Percentiles rank a stretch among this genome's conserved stretches.
Conservation (phyloP, 2,113 vertebrate species). For the Smithornis capensis region DNA sequence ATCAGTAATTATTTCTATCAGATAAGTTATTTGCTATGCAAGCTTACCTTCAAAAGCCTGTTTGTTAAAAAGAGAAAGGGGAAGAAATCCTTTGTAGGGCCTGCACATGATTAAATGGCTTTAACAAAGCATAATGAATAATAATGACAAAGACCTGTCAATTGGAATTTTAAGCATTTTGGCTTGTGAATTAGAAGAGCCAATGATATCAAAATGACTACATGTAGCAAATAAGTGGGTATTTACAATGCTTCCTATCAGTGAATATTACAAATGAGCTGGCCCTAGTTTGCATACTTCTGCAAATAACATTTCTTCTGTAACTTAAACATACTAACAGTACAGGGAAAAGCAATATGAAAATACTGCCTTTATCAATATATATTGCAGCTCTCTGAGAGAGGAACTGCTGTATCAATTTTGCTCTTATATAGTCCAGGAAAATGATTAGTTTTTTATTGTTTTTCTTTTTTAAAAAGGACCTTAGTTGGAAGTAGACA, state of each 20-base stretch:
- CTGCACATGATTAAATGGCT: conserved; percentile 55
- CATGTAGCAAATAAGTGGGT: background rate
- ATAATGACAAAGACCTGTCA: conserved; percentile 38
- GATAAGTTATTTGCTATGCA: conserved; percentile 65
- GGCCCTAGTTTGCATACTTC: background rate
- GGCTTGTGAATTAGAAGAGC: background rate
- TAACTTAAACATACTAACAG: background rate
- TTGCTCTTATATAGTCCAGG: background rate
- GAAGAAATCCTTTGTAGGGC: conserved; percentile 59
- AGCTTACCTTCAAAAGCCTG: conserved; percentile 61
- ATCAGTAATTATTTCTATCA: conserved; percentile 62
- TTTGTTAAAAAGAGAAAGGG: conserved; percentile 65
- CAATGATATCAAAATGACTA: background rate
- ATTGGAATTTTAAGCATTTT: conserved; percentile 48
- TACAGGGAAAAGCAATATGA: background rate
- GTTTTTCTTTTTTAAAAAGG: background rate
- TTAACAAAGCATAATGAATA: conserved; percentile 61
- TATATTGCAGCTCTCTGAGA: background rate
- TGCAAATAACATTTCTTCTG: background rate
- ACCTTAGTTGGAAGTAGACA: background rate
- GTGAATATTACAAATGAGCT: background rate
- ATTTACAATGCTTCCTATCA: background rate
- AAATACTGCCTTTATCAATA: background rate
- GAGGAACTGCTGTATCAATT: background rate
- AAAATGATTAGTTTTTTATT: rapidly evolving